Conservation (phyloP, 2,888 invertebrate genomes). For the Drosophila phalerata region DNA sequence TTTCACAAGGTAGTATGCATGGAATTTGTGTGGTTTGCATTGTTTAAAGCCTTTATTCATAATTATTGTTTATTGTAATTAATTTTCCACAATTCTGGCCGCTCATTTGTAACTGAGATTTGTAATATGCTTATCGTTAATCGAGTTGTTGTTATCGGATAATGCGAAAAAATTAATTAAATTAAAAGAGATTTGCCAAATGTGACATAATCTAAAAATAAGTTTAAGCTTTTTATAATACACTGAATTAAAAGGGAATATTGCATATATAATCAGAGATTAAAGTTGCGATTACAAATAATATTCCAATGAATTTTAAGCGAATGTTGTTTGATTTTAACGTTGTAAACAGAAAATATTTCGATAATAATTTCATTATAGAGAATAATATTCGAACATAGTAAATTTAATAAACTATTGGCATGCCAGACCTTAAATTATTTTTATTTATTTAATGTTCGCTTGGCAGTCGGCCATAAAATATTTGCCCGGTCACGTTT, state of each 20-base stretch:
- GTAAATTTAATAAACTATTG: constrained; percentile 6
- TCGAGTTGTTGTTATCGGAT: constrained; percentile 11
- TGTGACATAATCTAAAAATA: neutral
- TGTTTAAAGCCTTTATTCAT: constrained; percentile 49
- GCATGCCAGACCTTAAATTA: neutral
- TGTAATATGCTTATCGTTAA: constrained; percentile 57
- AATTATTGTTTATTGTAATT: constrained; percentile 67
- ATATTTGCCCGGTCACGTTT: constrained; percentile 79
- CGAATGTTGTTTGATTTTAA: neutral
- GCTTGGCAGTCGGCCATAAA: constrained; percentile 52
- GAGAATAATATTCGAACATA: neutral
- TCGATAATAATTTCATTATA: neutral
- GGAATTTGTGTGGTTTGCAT: constrained; percentile 35
- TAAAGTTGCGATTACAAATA: constrained; percentile 3
- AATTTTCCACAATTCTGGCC: constrained; percentile 69
- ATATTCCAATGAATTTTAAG: neutral
- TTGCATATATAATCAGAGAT: neutral
- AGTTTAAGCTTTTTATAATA: neutral
- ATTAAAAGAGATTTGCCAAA: constrained; percentile 26
- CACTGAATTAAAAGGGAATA: constrained; percentile 2
- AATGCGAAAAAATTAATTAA: constrained; percentile 45
- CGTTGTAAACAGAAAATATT: neutral
- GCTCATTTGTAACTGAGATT: constrained; percentile 70
- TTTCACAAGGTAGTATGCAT: constrained; percentile 27
- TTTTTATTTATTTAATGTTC: constrained; percentile 38